Evolutionary conservation across 2,113 vertebrate genomes (phyloP).

Genomic region (Brienomyrus brachyistius): DNA sequence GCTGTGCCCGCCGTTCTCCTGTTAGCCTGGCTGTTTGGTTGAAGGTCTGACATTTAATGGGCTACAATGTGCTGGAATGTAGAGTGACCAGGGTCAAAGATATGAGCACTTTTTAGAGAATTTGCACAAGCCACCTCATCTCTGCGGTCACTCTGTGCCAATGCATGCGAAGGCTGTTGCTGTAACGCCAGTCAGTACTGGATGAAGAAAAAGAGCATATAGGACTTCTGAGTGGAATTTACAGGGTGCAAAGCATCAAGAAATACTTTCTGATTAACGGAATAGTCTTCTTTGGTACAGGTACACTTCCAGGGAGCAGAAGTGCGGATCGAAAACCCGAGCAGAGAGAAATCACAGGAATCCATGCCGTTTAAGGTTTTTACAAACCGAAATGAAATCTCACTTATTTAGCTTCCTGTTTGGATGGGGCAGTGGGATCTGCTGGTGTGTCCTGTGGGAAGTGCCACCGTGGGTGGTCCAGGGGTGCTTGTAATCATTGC

Average conservation of each 20-base stretch:
- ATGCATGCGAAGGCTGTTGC: not conserved
- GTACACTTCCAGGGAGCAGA: not conserved
- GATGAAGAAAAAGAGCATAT: not conserved
- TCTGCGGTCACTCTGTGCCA: not conserved
- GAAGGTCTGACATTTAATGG: not conserved
- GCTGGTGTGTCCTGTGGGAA: not conserved
- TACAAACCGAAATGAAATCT: not conserved
- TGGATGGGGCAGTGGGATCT: not conserved
- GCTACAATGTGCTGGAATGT: not conserved
- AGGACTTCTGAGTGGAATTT: not conserved
- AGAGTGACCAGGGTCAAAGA: not conserved
- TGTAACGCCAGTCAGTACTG: not conserved
- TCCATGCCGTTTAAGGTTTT: not conserved
- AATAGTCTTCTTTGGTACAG: not conserved
- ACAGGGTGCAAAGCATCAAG: not conserved
- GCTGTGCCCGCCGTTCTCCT: not conserved
- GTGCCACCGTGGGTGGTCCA: not conserved
- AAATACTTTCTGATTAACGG: not conserved
- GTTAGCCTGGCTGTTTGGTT: not conserved
- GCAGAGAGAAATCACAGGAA: not conserved
- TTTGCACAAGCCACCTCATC: not conserved
- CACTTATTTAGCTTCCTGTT: not conserved
- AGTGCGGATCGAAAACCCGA: not conserved
- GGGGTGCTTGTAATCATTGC: not conserved
- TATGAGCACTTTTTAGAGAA: not conserved